Evolutionary conservation across 2,113 vertebrate genomes (phyloP), one percentile per base, ranked within the genome.

Genomic region (Pelvicachromis taeniatus): DNA sequence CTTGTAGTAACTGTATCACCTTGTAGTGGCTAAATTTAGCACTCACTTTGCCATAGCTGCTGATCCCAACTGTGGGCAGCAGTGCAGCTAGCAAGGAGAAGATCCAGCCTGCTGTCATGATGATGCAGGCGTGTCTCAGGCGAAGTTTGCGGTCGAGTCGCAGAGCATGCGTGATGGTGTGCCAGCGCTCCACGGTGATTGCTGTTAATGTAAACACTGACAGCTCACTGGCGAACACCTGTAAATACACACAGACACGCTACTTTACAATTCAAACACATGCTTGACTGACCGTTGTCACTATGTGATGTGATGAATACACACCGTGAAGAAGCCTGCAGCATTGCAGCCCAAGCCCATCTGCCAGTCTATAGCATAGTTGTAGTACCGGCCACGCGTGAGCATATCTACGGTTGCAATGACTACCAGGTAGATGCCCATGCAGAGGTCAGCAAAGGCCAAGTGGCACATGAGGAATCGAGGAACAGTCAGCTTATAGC

Each of bases 391-490:
- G 14, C 96, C 97, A 38, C 95, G 96, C 5, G 98, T 99, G 83
- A 96, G 94, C 55, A 97, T 93, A 77, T 99, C 99, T 21, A 97
- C 97, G 0, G 96, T 95, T 2, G 98, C 99, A 52, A 99, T 98
- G 19, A 99, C 94, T 11, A 98, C 59, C 89, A 99, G 95, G 89
- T 99, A 99, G 86, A 99, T 92, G 38, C 99, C 99, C 93, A 98
- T 99, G 94, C 98, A 99, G 23, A 99, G 96, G 89, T 99, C 99
- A 3, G 98, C 98, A 73, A 99, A 98, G 19, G 98, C 97, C 48
- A 99, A 94, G 84, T 99, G 98, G 93, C 99, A 99, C 98, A 99
- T 99, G 2, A 99, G 96, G 89, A 99, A 99, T 55, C 97, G 97
- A 9, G 98, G 98, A 2, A 99, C 98, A 0, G 98, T 99, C 78